phyloP scores from a whole-genome alignment of 2,113 vertebrate species.

The Okapia johnstoni region DNA sequence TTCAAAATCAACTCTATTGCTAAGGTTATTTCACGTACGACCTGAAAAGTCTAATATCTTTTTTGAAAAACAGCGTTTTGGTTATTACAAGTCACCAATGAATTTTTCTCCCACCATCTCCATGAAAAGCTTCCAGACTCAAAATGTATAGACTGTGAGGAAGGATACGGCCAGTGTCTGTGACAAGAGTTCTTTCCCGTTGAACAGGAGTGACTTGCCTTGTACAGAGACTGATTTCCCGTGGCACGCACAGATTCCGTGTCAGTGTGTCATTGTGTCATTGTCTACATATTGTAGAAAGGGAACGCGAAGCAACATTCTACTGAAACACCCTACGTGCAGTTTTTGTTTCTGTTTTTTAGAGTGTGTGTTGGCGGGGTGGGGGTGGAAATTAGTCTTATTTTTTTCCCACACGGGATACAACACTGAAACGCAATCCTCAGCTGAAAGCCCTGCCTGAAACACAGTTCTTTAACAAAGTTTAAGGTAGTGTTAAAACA shows the following conservation, averaged over 20 bases:
- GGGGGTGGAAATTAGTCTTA: no score
- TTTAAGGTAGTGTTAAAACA: slow-evolving; percentile 73
- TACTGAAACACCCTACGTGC: neutral
- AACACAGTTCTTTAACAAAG: slow-evolving; percentile 68
- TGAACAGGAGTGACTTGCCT: neutral
- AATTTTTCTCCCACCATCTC: neutral
- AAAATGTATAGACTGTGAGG: neutral
- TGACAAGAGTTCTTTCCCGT: neutral
- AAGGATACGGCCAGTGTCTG: neutral
- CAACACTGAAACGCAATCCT: slow-evolving; percentile 72
- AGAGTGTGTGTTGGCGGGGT: neutral
- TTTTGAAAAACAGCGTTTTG: neutral
- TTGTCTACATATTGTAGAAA: neutral
- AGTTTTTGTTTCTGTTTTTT: neutral
- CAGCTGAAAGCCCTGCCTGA: slow-evolving; percentile 60
- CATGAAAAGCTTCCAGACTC: neutral
- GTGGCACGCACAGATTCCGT: neutral
- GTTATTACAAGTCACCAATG: neutral
- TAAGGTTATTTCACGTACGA: neutral
- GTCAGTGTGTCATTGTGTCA: neutral
- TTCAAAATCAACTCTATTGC: neutral
- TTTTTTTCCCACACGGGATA: slow-evolving; percentile 39
- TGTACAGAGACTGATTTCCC: neutral
- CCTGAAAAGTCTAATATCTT: neutral
- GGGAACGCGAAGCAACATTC: neutral